A percentile compares a stretch with the other conserved stretches of the same genome.
Evolutionary conservation across 1,140 invertebrate species (phyloP).

Genomic region (Cephus cinctus): DNA sequence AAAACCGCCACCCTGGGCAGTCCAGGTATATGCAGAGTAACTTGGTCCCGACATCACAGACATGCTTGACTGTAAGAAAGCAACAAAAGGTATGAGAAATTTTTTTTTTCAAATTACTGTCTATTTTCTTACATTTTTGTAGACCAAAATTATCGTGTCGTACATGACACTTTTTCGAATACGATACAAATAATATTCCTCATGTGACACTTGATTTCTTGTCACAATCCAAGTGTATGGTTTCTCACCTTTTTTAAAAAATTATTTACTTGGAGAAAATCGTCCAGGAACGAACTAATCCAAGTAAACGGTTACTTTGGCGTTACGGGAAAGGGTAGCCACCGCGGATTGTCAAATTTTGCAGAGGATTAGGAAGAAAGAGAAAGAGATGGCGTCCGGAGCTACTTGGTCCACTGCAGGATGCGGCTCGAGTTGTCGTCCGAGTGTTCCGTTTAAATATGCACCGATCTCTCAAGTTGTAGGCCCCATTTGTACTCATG

Average conservation of each 20-base stretch:
- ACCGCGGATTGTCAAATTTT: constrained; percentile 23
- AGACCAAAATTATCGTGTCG: neutral
- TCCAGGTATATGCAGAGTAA: constrained; percentile 41
- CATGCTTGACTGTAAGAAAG: constrained; percentile 36
- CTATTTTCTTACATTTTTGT: neutral
- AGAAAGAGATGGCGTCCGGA: constrained; percentile 16
- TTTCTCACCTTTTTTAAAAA: neutral
- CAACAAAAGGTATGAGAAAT: neutral
- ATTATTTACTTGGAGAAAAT: constrained; percentile 46
- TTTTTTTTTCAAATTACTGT: neutral
- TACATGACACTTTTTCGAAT: neutral
- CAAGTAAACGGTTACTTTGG: constrained; percentile 21
- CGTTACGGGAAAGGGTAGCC: constrained; percentile 6
- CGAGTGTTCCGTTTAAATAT: constrained; percentile 40
- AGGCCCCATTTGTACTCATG: constrained; percentile 40
- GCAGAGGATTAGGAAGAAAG: constrained; percentile 19
- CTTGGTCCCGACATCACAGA: constrained; percentile 48
- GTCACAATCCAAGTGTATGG: constrained; percentile 2
- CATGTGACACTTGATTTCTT: too few species aligned
- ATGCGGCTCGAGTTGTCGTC: constrained; percentile 36
- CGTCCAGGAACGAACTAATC: constrained; percentile 40
- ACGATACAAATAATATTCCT: too few species aligned
- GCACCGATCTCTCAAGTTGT: constrained; percentile 22
- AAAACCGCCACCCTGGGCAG: constrained; percentile 11
- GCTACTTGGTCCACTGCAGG: constrained; percentile 37